Evolutionary conservation across 2,888 invertebrate species (phyloP), one percentile per base, ranked within the genome.

Genomic region (Eupelmus urozonus): DNA sequence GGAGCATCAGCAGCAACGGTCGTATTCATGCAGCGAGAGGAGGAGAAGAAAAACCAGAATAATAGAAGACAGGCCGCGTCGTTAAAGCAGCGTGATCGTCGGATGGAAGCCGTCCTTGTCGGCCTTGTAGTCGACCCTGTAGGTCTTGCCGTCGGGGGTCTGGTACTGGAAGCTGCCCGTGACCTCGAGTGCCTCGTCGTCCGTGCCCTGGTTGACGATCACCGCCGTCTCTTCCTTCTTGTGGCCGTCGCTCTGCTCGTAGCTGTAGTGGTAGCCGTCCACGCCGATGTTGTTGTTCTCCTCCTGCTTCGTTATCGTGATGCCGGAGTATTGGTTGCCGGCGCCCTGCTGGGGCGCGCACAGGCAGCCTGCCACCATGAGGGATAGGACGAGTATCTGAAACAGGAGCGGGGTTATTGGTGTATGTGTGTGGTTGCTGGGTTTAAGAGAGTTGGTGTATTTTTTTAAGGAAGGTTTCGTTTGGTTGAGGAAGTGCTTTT

Each of bases 211-310:
- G 76, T 89, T 88, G 72, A 84, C 84, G 34, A 89, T 75, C 65
- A 89, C 88, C 1, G 88, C 89, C 9, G 89, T 89, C 81, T 90
- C 89, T 63, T 90, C 90, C 66, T 88, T 85, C 60, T 87, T 88
- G 63, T 90, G 89, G 0, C 89, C 89, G 66, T 89, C 90, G 81
- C 90, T 90, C 66, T 88, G 89, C 80, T 88, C 89, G 79, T 89
- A 90, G 74, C 88, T 88, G 82, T 87, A 90, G 78, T 86, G 89
- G 79, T 89, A 89, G 51, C 88, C 87, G 40, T 83, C 84, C 4
- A 89, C 86, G 2, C 89, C 90, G 74, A 89, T 89, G 81, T 87
- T 90, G 82, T 90, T 89, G 67, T 85, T 84, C 74, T 89, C 89
- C 60, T 90, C 89, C 75, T 89, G 89, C 25, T 84, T 86, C 4